These are phyloP conservation scores for Gambusia affinis DNA, from an alignment of 2,113 vertebrate species.

Conservation along the genomic window DNA sequence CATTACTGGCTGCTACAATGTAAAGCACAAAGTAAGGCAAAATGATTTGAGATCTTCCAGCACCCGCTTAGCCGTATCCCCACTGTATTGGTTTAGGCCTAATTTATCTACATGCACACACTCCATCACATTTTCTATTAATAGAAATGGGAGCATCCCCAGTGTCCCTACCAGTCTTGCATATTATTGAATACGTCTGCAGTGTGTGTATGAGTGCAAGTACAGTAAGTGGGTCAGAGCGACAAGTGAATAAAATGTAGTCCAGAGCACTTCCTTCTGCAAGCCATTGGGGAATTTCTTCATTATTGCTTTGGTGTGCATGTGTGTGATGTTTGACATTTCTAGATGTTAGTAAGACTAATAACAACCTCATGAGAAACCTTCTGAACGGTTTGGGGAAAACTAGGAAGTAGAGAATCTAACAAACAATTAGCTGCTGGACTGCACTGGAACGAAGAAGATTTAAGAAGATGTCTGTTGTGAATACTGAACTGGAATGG, in stretches of 20 bases:
- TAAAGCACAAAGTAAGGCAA: not conserved
- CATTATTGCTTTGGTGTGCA: constrained; percentile 6
- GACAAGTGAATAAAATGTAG: constrained; percentile 28
- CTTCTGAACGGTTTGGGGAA: constrained; percentile 1
- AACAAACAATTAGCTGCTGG: not conserved
- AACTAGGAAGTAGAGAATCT: not conserved
- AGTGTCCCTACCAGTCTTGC: constrained; percentile 45
- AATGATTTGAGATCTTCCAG: constrained; percentile 4
- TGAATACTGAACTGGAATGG: not conserved
- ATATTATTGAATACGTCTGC: constrained; percentile 49
- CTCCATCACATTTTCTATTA: constrained; percentile 59
- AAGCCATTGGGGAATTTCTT: accelerated
- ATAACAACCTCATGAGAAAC: constrained; percentile 34
- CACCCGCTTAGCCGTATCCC: constrained; percentile 26
- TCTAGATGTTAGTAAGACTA: constrained; percentile 16
- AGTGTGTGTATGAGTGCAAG: not conserved
- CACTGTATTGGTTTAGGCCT: constrained; percentile 44
- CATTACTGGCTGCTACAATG: not conserved
- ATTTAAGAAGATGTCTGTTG: not conserved
- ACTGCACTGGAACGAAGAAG: not conserved
- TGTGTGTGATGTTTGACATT: constrained; percentile 16
- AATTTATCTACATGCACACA: constrained; percentile 51
- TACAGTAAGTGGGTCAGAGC: constrained; percentile 61
- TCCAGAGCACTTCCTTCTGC: constrained; percentile 2
- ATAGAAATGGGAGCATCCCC: constrained; percentile 63